A percentile compares a stretch with the other conserved stretches of the same genome.
Conservation (phyloP, 2,113 vertebrate species). For the Rhabdornis inornatus region DNA sequence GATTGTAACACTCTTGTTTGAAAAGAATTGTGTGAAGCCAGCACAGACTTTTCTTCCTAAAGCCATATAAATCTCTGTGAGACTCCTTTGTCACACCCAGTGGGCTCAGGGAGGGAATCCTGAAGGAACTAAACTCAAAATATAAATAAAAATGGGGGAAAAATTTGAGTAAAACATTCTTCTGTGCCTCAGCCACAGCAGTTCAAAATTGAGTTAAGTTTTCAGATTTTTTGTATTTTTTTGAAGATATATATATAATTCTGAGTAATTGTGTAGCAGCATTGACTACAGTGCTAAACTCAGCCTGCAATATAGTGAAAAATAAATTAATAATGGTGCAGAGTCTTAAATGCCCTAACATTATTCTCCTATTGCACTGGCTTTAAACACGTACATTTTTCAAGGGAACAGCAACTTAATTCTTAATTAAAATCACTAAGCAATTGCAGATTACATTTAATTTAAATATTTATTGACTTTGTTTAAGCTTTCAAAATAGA, state of each 20-base stretch:
- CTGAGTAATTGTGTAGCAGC: neutral
- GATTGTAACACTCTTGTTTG: neutral
- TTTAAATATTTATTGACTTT: conserved; percentile 46
- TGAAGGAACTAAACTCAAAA: neutral
- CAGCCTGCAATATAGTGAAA: neutral
- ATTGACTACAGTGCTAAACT: neutral
- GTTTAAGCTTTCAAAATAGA: conserved; percentile 21
- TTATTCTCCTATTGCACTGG: neutral
- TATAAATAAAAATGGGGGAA: neutral
- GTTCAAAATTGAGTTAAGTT: neutral
- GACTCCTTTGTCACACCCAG: neutral
- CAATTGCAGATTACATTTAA: conserved; percentile 25
- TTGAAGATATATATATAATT: neutral
- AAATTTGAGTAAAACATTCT: neutral
- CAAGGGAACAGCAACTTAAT: neutral
- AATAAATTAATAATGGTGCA: neutral
- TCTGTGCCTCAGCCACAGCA: neutral
- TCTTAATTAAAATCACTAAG: conserved; percentile 38
- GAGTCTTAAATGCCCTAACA: neutral
- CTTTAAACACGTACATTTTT: neutral
- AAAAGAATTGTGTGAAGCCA: neutral
- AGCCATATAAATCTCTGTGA: neutral
- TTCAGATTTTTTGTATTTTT: neutral
- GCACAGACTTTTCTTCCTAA: neutral
- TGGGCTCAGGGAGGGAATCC: neutral